These are phyloP conservation scores for Crematogaster levior DNA, from an alignment of 2,888 invertebrate species.

Conservation along the genomic window DNA sequence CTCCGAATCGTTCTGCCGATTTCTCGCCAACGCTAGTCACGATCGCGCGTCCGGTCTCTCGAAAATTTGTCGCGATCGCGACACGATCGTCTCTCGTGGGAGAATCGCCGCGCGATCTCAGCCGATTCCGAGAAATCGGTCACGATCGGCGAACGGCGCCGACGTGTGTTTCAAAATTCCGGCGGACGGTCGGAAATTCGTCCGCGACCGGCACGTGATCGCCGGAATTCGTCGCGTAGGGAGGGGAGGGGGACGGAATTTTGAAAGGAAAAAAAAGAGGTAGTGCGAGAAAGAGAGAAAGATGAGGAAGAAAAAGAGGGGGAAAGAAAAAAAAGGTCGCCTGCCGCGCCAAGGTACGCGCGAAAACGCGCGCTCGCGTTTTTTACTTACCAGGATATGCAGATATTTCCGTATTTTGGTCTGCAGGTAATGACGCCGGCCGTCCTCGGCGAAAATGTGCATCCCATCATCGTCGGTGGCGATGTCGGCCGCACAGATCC, in stretches of 20 bases:
- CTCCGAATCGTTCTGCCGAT: not conserved
- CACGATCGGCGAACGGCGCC: not conserved
- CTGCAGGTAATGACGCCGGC: constrained; percentile 88
- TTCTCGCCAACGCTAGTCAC: no score
- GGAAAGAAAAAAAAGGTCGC: not conserved
- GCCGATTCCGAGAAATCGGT: not conserved
- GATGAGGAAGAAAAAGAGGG: constrained; percentile 6
- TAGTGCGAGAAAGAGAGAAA: not conserved
- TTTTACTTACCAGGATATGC: constrained; percentile 88
- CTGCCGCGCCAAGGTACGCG: constrained; percentile 41
- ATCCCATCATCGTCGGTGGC: constrained; percentile 87
- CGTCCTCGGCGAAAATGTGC: constrained; percentile 89
- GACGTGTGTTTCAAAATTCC: constrained; percentile 11
- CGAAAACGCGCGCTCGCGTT: constrained; percentile 16
- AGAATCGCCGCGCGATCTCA: not conserved
- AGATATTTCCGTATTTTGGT: constrained; percentile 90
- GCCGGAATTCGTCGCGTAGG: not conserved
- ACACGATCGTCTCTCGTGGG: no score
- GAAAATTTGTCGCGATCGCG: no score
- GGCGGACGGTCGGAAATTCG: not conserved
- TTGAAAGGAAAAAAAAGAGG: constrained; percentile 13
- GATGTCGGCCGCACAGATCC: constrained; percentile 89
- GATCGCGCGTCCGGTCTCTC: no score
- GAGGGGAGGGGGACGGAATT: constrained; percentile 21
- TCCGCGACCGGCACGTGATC: constrained; percentile 37